phyloP scores from a whole-genome alignment of 2,888 invertebrate species.

The Drosophila melanocephala region DNA sequence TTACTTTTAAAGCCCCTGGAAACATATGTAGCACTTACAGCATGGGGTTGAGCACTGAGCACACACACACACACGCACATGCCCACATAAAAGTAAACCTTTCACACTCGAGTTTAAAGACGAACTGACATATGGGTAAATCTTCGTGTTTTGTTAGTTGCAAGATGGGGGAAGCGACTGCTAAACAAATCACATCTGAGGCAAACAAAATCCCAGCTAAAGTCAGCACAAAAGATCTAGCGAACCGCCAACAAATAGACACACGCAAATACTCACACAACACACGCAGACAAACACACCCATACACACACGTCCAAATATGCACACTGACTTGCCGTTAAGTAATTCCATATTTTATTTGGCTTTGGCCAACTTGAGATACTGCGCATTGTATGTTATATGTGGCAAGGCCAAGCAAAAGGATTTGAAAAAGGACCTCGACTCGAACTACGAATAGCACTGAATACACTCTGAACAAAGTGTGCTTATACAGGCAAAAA shows the following conservation, averaged over 20 bases:
- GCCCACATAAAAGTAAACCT: constrained; percentile 44
- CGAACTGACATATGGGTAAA: constrained; percentile 60
- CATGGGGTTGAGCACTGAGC: not conserved
- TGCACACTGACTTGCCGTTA: constrained; percentile 50
- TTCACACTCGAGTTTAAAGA: constrained; percentile 72
- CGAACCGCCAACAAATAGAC: constrained; percentile 70
- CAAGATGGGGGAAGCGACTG: constrained; percentile 3
- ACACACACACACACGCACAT: not conserved
- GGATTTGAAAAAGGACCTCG: constrained; percentile 26
- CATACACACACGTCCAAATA: constrained; percentile 14
- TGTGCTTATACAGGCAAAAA: not conserved
- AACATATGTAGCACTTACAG: constrained; percentile 71
- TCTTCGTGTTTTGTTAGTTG: constrained; percentile 10
- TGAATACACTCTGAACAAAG: not conserved
- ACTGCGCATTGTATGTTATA: constrained; percentile 30
- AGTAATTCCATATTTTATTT: constrained; percentile 82
- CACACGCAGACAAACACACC: constrained; percentile 18
- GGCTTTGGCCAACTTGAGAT: constrained; percentile 42
- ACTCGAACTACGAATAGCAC: constrained; percentile 8
- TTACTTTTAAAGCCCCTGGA: constrained; percentile 64
- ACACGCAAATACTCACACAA: constrained; percentile 27
- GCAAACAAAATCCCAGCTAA: constrained; percentile 69
- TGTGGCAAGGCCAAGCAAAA: constrained; percentile 43
- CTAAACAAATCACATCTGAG: constrained; percentile 79
- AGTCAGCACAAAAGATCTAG: constrained; percentile 69